Conservation (phyloP, 2,888 invertebrate species). For the Apodemia duryi region DNA sequence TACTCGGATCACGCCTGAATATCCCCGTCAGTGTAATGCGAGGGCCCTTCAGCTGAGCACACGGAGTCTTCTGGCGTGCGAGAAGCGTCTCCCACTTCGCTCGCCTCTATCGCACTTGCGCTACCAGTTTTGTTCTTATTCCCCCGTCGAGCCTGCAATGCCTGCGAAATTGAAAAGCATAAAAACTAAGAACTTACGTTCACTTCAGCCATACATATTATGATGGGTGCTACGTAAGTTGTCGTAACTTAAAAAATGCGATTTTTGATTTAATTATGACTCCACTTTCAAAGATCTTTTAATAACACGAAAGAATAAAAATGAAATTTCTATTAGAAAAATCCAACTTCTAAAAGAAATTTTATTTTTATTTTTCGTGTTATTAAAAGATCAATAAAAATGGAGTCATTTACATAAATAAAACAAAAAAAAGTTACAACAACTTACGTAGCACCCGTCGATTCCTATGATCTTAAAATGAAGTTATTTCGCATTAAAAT, state of each 20-base stretch:
- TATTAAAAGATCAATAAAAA: too few species aligned
- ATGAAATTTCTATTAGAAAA: too few species aligned
- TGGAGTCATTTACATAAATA: too few species aligned
- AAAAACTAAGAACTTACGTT: background rate
- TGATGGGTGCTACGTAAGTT: too few species aligned
- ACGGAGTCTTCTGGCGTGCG: constrained; percentile 95
- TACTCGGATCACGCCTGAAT: constrained; percentile 57
- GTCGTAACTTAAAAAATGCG: too few species aligned
- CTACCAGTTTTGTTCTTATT: constrained; percentile 72
- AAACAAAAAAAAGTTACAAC: too few species aligned
- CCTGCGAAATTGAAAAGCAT: constrained; percentile 58
- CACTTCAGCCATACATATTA: background rate
- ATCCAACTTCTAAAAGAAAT: too few species aligned
- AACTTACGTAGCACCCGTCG: too few species aligned
- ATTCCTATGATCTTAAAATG: background rate
- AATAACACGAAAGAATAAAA: too few species aligned
- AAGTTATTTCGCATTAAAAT: background rate
- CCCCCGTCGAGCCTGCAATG: constrained; percentile 85
- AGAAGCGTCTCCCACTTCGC: constrained; percentile 87
- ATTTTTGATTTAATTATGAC: too few species aligned
- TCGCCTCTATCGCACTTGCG: constrained; percentile 81
- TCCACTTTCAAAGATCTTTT: too few species aligned
- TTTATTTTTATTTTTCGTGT: too few species aligned
- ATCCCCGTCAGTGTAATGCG: constrained; percentile 81
- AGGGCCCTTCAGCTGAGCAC: constrained; percentile 92